phyloP scores from a whole-genome alignment of 2,113 vertebrate genomes.

The Microcebus griseorufus region DNA sequence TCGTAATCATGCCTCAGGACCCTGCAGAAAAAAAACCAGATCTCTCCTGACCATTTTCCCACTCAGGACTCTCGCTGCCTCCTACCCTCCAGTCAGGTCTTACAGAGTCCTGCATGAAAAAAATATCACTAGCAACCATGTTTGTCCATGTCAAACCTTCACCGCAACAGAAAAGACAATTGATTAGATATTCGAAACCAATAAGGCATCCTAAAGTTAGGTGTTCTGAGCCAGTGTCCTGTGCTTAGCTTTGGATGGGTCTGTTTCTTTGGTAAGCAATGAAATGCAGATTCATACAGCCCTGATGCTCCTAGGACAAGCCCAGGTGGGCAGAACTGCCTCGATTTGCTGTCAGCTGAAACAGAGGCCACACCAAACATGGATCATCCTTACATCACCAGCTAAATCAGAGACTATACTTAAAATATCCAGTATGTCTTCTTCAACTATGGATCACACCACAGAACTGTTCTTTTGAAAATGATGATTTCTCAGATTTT shows the following conservation, averaged over 20 bases:
- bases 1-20: not conserved
- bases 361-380: not conserved
- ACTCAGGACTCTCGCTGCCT: not conserved
- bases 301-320: not conserved
- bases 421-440: not conserved
- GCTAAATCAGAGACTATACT: not conserved
- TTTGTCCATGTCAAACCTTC: not conserved
- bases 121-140: not conserved
- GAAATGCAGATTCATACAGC: not conserved
- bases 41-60: not conserved
- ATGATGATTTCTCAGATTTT: not conserved
- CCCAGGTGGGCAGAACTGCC: not conserved
- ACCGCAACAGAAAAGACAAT: not conserved
- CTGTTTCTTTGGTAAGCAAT: not conserved
- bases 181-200: constrained; percentile 32
- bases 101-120: not conserved
- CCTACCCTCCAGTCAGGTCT: not conserved
- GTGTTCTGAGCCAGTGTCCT: not conserved
- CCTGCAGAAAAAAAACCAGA: not conserved
- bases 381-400: not conserved
- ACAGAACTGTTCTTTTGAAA: constrained; percentile 16
- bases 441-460: not conserved
- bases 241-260: not conserved
- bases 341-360: not conserved
- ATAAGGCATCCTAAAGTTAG: not conserved